Base-by-base conservation (phyloP, 35 echinoderm and acorn worm species). In the Hemicentrotus pulcherrimus region DNA sequence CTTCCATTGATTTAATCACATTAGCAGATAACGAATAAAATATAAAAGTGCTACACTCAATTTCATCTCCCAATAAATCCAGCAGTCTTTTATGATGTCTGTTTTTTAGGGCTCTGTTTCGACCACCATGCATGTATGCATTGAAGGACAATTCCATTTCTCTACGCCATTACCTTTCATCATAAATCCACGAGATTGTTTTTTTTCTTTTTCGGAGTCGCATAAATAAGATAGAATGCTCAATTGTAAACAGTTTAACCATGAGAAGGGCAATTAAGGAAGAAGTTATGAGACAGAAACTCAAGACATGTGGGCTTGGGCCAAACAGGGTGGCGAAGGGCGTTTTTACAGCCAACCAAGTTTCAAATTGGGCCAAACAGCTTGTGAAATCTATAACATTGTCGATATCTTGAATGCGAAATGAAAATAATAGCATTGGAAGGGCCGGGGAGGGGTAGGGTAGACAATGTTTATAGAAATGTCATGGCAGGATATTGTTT, bases 181-280 rank as follows among this genome's bases (percentile, higher is more conserved):
- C 65, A 78, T 78, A 78, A 78, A 78, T 78, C 65, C 22, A 78
- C 19, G 1, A 78, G 65, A n/a, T 78, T 78, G 65, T 78, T 78
- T 28, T 78, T 22, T 90, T 90, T 78, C 48, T 90, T 90, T 46
- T 30, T 46, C 33, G 32, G 46, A 45, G 32, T 90, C 88, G 46
- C 12, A 90, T 90, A 90, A 90, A 28, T 1, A 90, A 45, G n/a
- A 14, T 18, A 90, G 88, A 90, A 47, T 46, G 46, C 88, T 47
- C 88, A 41, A 90, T 90, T 35, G 46, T 90, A 90, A 90, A 90
- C 88, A 90, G 32, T 90, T 90, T 90, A 90, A 90, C 88, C 46
- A 90, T 90, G 88, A 24, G 88, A 90, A 41, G 45, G 0, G 32
- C 88, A 78, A 78, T 78, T 78, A 78, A 78, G 22, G 9, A 24